Evolutionary conservation across 1,140 invertebrate species (phyloP), one percentile per base, ranked within the genome.

Genomic region (Frieseomelitta varia): DNA sequence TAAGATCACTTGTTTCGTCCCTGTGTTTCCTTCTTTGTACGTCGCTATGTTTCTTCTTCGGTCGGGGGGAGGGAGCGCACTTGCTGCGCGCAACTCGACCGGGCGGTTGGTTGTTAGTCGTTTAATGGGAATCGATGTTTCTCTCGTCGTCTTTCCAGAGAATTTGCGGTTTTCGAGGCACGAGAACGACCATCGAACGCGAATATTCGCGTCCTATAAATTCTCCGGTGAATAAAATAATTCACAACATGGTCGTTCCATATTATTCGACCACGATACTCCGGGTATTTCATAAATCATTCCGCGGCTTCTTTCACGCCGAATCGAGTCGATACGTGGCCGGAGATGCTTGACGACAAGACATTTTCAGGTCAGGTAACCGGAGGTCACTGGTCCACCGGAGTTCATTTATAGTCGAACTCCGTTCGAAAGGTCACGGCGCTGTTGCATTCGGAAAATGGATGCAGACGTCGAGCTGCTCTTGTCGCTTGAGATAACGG

Each of bases 341-440:
- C 3, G 19, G 51, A 68, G 72, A 56, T 21, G 30, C 34, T 61
- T 10, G 30, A 30, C 47, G 55, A 63, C 56, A 34, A 86, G 84
- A 85, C 83, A 82, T 83, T 90, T 88, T 86, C 89, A 88, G 88
- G 90, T 85, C 90, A 89, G 88, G 83, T 87, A 77, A 84, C 47
- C 72, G 63, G 39, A 79, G 83, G 69, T 82, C 67, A 85, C 84
- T 85, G 67, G 87, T 89, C 90, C 88, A 90, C 76, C 75, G 3
- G 87, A 80, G 56, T 63, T 80, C 76, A 65, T 67, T 80, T 81
- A 72, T 56, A 75, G 68, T 65, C 47, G 69, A 73, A 56, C 71
- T 74, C 30, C 30, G 53, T 77, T 75, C 21, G 61, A n/a, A 85
- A 80, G 78, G 78, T 85, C 69, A 39, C 21, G 39, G 30, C 21